Conservation (phyloP, 1,140 invertebrate genomes). For the Luehdorfia chinensis region DNA sequence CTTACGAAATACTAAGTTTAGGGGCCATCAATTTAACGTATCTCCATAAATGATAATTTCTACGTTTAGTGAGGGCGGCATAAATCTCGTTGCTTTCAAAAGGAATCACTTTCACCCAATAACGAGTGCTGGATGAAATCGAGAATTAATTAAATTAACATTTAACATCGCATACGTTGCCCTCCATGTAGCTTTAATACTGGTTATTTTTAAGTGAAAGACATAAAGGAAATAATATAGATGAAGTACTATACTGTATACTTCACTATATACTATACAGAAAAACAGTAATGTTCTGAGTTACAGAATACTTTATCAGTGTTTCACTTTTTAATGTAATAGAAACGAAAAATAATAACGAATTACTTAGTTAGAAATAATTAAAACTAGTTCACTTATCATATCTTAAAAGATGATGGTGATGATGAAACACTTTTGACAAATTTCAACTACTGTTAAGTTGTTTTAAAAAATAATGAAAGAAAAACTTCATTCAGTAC, state of each 20-base stretch:
- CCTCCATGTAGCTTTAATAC: neutral
- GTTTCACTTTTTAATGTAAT: too few relatives aligned
- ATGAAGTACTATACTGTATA: neutral
- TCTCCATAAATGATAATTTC: conserved; percentile 51
- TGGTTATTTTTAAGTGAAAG: neutral
- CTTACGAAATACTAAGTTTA: conserved; percentile 2
- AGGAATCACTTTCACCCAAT: conserved; percentile 64
- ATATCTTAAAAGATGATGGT: too few relatives aligned
- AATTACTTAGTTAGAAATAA: too few relatives aligned
- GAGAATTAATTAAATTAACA: conserved; percentile 35
- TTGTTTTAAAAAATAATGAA: too few relatives aligned
- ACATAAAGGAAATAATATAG: neutral
- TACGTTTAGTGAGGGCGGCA: conserved; percentile 41
- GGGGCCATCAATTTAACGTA: conserved; percentile 46
- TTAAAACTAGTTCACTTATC: too few relatives aligned
- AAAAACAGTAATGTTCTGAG: too few relatives aligned
- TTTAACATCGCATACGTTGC: neutral
- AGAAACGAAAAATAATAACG: too few relatives aligned
- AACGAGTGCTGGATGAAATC: conserved; percentile 40
- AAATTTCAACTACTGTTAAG: too few relatives aligned
- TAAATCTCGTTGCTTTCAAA: conserved; percentile 52
- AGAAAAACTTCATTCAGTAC: too few relatives aligned
- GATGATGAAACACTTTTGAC: too few relatives aligned
- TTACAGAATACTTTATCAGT: too few relatives aligned
- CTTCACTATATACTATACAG: neutral